These are phyloP conservation scores for Odontomyia ornata DNA, from an alignment of 2,888 invertebrate genomes.

Conservation along the genomic window DNA sequence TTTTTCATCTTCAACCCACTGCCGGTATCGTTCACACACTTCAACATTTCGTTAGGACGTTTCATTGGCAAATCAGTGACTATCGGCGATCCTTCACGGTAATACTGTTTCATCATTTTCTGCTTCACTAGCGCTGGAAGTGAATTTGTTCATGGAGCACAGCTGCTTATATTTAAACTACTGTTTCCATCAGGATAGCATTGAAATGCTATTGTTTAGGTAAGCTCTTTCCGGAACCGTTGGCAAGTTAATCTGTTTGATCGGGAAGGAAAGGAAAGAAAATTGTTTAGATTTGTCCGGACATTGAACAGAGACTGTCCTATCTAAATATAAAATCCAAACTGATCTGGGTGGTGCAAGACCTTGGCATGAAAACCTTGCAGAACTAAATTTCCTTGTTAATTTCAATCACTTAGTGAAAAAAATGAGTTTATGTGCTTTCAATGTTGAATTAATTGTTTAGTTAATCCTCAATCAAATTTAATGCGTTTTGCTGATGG, in stretches of 20 bases:
- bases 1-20: constrained; percentile 49
- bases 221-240: no score
- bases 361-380: neutral
- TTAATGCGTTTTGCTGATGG: no score
- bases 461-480: no score
- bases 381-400: neutral
- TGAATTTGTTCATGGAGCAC: neutral
- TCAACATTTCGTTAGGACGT: constrained; percentile 50
- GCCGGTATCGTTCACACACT: constrained; percentile 40
- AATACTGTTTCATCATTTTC: constrained; percentile 49
- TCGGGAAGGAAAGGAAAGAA: neutral
- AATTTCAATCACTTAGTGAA: neutral
- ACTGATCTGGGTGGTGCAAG: neutral
- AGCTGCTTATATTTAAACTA: neutral
- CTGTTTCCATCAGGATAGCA: neutral
- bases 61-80: constrained; percentile 51
- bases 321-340: constrained; percentile 20
- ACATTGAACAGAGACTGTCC: neutral
- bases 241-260: neutral
- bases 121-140: neutral
- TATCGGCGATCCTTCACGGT: constrained; percentile 51
- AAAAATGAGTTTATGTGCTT: no score
- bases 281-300: neutral
- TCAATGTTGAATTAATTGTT: no score
- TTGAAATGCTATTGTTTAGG: neutral